Percentiles rank a stretch among this genome's conserved stretches.
phyloP scores from a whole-genome alignment of 2,888 invertebrate genomes.

The Epirrita christyi region DNA sequence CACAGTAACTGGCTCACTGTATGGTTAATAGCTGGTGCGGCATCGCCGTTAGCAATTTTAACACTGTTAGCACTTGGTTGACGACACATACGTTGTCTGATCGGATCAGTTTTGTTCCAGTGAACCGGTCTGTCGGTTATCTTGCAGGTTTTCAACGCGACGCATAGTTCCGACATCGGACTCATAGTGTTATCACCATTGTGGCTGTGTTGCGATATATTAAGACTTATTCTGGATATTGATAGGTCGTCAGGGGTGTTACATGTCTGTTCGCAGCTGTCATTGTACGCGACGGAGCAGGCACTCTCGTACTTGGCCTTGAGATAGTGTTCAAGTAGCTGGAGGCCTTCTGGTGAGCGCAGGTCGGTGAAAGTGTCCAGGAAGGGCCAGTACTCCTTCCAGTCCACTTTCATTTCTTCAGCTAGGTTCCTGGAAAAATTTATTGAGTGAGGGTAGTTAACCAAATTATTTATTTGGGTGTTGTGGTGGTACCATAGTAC shows the following conservation, averaged over 20 bases:
- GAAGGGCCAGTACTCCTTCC: conserved; percentile 98
- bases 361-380: conserved; percentile 93
- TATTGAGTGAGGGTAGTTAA: too few species aligned
- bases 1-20: conserved; percentile 73
- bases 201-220: conserved; percentile 49
- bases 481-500: too few species aligned
- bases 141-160: conserved; percentile 83
- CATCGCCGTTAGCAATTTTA: conserved; percentile 62
- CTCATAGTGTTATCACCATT: conserved; percentile 62
- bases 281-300: conserved; percentile 67
- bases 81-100: conserved; percentile 64
- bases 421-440: conserved; percentile 85
- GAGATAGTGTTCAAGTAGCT: conserved; percentile 90
- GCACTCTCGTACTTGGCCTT: conserved; percentile 80
- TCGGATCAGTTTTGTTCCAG: conserved; percentile 67
- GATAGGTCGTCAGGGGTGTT: conserved; percentile 62
- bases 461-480: too few species aligned
- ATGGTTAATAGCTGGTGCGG: conserved; percentile 56
- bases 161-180: conserved; percentile 86
- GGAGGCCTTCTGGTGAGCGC: conserved; percentile 88
- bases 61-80: conserved; percentile 58
- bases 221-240: conserved; percentile 63
- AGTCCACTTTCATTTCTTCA: conserved; percentile 88
- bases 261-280: conserved; percentile 60
- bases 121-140: conserved; percentile 68